Percentiles rank a stretch among this genome's conserved stretches.
Evolutionary conservation across 1,140 invertebrate genomes (phyloP).

Genomic region (Oncopodura yosiiana): DNA sequence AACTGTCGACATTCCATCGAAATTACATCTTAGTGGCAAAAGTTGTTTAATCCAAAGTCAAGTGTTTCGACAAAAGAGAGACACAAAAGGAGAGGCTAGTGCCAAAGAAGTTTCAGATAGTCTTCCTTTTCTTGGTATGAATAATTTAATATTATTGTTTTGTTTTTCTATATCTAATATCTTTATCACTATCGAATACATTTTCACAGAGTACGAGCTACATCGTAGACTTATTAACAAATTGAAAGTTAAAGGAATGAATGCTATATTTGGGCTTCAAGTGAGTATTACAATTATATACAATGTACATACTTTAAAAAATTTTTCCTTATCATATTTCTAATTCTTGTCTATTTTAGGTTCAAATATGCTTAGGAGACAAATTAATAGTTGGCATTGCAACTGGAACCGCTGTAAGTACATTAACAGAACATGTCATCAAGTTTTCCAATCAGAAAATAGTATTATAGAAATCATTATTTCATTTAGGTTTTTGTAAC

Average conservation of each 20-base stretch:
- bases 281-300: conserved; percentile 38
- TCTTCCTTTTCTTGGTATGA: conserved; percentile 82
- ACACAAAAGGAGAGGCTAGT: conserved; percentile 70
- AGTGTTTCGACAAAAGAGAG: conserved; percentile 66
- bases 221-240: conserved; percentile 85
- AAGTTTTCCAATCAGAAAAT: conserved; percentile 58
- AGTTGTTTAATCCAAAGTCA: conserved; percentile 68
- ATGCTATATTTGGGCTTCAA: conserved; percentile 75
- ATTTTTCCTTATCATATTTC: neutral
- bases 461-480: conserved; percentile 41
- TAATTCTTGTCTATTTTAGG: conserved; percentile 37
- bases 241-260: conserved; percentile 84
- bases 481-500: no score
- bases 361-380: conserved; percentile 79
- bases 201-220: conserved; percentile 94
- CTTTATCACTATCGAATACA: no score
- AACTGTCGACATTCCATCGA: conserved; percentile 72
- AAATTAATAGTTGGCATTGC: conserved; percentile 75
- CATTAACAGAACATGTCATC: conserved; percentile 56
- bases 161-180: no score
- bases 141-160: no score
- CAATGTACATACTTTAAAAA: neutral
- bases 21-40: conserved; percentile 59
- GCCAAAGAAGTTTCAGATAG: conserved; percentile 89
- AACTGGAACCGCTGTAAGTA: conserved; percentile 77